A percentile compares a stretch with the other conserved stretches of the same genome.
Evolutionary conservation across 2,113 vertebrate species (phyloP).

Genomic region (Lipophrys pholis): DNA sequence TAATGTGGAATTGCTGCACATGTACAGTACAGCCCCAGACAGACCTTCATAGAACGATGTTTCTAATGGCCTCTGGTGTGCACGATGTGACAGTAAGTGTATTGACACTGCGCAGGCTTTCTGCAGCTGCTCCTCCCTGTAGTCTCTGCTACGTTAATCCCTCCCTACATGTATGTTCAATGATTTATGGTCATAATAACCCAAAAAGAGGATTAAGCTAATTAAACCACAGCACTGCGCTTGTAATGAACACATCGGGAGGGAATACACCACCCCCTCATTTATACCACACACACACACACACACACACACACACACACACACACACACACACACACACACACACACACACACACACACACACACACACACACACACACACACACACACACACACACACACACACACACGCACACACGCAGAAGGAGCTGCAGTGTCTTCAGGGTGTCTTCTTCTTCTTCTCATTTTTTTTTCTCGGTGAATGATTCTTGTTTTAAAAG

Average conservation of each 20-base stretch:
- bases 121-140: slow-evolving; percentile 57
- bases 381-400: slow-evolving; percentile 15
- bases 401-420: slow-evolving; percentile 1
- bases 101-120: slow-evolving; percentile 63
- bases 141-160: slow-evolving; percentile 71
- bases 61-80: slow-evolving; percentile 66
- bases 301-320: background rate
- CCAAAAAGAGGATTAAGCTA: slow-evolving; percentile 83
- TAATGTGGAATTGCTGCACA: slow-evolving; percentile 26
- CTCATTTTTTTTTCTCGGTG: slow-evolving; percentile 16
- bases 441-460: slow-evolving; percentile 41
- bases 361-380: no score
- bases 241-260: slow-evolving; percentile 75
- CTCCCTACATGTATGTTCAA: slow-evolving; percentile 74
- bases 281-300: slow-evolving; percentile 30
- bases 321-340: background rate
- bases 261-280: slow-evolving; percentile 65
- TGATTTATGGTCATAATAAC: slow-evolving; percentile 82
- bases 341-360: slow-evolving; percentile 4
- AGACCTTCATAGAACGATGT: slow-evolving; percentile 47
- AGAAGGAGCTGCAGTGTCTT: slow-evolving; percentile 54
- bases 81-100: slow-evolving; percentile 60
- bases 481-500: slow-evolving; percentile 48
- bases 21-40: slow-evolving; percentile 23
- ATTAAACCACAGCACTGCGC: slow-evolving; percentile 75